A percentile compares a stretch with the other conserved stretches of the same genome.
Conservation (phyloP, 2,797 vertebrate genomes). For the Macropodus opercularis region DNA sequence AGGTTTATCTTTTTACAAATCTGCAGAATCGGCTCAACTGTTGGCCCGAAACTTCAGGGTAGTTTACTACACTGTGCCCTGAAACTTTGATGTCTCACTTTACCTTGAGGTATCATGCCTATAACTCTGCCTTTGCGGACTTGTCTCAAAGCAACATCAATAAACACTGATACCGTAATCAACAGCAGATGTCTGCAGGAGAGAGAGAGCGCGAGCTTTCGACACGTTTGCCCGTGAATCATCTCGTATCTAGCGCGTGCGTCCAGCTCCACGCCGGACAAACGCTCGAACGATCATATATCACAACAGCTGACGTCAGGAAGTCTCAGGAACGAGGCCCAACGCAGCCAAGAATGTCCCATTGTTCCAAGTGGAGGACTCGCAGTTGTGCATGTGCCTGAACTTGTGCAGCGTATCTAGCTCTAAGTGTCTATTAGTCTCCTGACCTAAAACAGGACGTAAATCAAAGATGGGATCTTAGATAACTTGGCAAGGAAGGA, state of each 20-base stretch:
- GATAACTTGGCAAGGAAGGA: constrained; percentile 12
- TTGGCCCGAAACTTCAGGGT: constrained; percentile 43
- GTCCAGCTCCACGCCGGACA: constrained; percentile 37
- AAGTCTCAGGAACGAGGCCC: constrained; percentile 64
- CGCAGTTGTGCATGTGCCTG: constrained; percentile 43
- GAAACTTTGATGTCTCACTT: constrained; percentile 47
- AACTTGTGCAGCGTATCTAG: constrained; percentile 23
- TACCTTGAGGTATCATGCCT: constrained; percentile 33
- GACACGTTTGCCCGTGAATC: constrained; percentile 61
- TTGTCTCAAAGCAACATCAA: constrained; percentile 32
- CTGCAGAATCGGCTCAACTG: constrained; percentile 36
- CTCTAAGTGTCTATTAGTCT: constrained; percentile 34
- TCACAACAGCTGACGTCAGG: constrained; percentile 76
- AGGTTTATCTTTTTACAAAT: constrained; percentile 45
- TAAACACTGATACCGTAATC: constrained; percentile 53
- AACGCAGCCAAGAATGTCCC: constrained; percentile 53
- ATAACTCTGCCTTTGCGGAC: constrained; percentile 3
- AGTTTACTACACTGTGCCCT: constrained; percentile 45
- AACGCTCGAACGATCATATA: constrained; percentile 51
- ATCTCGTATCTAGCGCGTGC: constrained; percentile 34
- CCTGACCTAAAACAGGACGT: constrained; percentile 12
- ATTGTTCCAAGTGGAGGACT: constrained; percentile 56
- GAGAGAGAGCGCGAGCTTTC: constrained; percentile 44
- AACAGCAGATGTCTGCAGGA: constrained; percentile 61
- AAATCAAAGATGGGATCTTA: constrained; percentile 26